These are phyloP conservation scores for Caenorhabditis angaria DNA, from an alignment of 2,888 invertebrate genomes.

Conservation along the genomic window DNA sequence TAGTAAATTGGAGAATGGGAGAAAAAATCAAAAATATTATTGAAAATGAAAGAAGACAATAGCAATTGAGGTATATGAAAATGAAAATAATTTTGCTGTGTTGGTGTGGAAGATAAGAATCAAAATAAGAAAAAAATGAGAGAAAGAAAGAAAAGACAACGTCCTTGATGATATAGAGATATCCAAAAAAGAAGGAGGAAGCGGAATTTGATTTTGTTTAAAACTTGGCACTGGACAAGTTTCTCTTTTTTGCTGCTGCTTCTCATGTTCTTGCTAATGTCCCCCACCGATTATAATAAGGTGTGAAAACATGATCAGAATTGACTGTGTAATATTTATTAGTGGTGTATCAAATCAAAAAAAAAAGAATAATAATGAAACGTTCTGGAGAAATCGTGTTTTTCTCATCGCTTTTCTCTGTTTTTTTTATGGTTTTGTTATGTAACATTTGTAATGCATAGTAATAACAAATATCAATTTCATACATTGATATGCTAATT, in stretches of 20 bases:
- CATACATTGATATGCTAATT: too few species aligned
- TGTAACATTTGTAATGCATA: too few species aligned
- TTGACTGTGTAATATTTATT: not conserved
- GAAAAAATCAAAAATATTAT: not conserved
- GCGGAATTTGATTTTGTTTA: slow-evolving; percentile 36
- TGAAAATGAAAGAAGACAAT: not conserved
- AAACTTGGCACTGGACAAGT: slow-evolving; percentile 50
- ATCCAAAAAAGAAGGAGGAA: slow-evolving; percentile 13
- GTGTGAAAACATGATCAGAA: not conserved
- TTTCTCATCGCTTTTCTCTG: not conserved
- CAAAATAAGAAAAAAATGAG: slow-evolving; percentile 15
- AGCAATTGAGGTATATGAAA: slow-evolving; percentile 13
- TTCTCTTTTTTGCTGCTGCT: slow-evolving; percentile 7
- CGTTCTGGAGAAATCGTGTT: not conserved
- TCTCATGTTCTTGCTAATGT: not conserved
- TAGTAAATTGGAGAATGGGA: slow-evolving; percentile 1
- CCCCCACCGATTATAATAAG: not conserved
- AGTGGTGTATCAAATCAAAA: not conserved
- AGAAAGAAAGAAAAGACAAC: slow-evolving; percentile 25
- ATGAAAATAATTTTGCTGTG: slow-evolving; percentile 9
- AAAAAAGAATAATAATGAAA: not conserved
- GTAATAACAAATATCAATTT: too few species aligned
- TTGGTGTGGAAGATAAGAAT: slow-evolving; percentile 7
- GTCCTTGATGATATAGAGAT: slow-evolving; percentile 9
- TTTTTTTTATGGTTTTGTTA: too few species aligned